These are phyloP conservation scores for Zele albiditarsus DNA, from an alignment of 2,888 invertebrate species.

Conservation along the genomic window DNA sequence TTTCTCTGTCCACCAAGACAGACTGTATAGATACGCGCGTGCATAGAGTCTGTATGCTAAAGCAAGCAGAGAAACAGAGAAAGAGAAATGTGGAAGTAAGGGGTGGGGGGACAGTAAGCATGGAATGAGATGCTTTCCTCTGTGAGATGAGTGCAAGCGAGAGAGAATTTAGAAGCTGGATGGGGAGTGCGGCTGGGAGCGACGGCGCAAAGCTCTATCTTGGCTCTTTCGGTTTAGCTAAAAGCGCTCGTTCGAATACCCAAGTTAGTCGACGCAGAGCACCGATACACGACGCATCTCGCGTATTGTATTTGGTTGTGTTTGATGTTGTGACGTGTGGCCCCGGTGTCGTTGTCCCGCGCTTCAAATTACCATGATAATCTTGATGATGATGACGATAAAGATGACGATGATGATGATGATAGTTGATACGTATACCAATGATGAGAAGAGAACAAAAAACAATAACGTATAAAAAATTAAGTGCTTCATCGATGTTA, in stretches of 20 bases:
- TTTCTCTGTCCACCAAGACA: conserved; percentile 13
- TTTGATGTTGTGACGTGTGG: conserved; percentile 15
- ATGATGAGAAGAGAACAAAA: background rate
- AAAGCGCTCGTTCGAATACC: conserved; percentile 46
- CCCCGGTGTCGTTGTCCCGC: background rate
- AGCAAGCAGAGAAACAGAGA: conserved; percentile 13
- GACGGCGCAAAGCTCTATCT: conserved; percentile 40
- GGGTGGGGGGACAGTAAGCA: background rate
- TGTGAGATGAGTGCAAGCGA: background rate
- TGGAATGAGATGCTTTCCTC: background rate
- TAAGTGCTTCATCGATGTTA: background rate
- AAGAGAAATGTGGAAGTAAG: background rate
- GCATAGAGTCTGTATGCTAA: conserved; percentile 6
- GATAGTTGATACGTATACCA: too few species aligned
- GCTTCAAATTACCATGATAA: background rate
- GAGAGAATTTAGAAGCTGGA: background rate
- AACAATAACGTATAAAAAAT: background rate
- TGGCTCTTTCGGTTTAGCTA: background rate
- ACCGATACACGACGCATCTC: conserved; percentile 42
- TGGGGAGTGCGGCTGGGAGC: conserved; percentile 28
- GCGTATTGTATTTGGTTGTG: conserved; percentile 5
- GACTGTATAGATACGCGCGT: background rate
- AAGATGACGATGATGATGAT: background rate
- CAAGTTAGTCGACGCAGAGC: conserved; percentile 52
- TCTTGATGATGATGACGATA: background rate